Percentiles rank a stretch among this genome's conserved stretches.
Evolutionary conservation across 2,113 vertebrate species (phyloP).

Genomic region (Lontra canadensis): DNA sequence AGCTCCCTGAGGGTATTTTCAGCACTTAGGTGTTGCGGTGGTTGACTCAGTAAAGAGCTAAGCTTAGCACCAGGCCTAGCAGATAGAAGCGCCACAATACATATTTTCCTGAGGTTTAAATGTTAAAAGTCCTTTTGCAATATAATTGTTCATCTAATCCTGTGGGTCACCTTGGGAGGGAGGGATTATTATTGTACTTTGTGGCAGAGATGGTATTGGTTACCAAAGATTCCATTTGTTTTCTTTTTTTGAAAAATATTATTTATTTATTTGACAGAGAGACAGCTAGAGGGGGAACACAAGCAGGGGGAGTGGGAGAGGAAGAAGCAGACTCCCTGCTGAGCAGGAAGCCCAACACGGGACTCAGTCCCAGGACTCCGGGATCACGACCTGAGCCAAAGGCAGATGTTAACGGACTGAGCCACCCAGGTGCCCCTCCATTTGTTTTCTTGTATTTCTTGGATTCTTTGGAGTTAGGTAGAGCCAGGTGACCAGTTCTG

Average conservation of each 20-base stretch:
- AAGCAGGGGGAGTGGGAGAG: no score
- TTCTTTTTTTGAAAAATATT: neutral
- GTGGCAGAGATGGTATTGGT: neutral
- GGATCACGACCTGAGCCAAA: no score
- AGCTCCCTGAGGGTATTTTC: neutral
- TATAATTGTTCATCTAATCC: neutral
- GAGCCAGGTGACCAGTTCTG: neutral
- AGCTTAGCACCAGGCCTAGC: neutral
- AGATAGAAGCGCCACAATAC: neutral
- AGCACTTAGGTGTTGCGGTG: no score
- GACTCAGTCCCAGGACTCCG: no score
- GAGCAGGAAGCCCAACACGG: no score
- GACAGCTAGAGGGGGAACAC: no score
- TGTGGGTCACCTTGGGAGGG: neutral
- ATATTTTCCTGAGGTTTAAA: neutral
- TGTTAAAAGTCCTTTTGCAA: neutral
- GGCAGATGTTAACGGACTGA: no score
- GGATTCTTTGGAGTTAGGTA: neutral
- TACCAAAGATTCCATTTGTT: neutral
- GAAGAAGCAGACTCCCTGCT: no score
- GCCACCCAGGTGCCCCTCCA: neutral
- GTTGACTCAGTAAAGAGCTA: no score
- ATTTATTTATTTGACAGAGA: no score
- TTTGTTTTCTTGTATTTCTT: neutral
- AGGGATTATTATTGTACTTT: neutral